Evolutionary conservation across 2,797 vertebrate species (phyloP), one percentile per base, ranked within the genome.

Genomic region (Aeoliscus strigatus): DNA sequence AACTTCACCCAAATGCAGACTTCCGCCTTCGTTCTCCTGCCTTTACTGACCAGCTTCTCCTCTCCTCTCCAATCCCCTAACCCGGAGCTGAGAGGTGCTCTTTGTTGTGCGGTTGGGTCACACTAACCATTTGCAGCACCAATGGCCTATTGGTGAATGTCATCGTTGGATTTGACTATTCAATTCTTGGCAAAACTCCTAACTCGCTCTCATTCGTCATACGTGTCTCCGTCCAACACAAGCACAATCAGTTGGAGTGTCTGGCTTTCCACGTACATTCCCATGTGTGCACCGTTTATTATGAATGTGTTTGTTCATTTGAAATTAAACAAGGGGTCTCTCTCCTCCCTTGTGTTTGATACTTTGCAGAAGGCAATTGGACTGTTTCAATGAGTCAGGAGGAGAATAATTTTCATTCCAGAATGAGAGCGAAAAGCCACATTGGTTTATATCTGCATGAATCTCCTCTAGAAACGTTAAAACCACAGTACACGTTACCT

Each of bases 201-300:
- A 18, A 53, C 51, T 55, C 26, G 47, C 52, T 30, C 61, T 50
- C 67, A 64, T 77, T 79, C 60, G 73, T 68, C 62, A 71, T 40
- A 44, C 33, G 31, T 26, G 18, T 41, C 49, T 5, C 43, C 40
- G 37, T 80, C 81, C 81, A 85, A 82, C 56, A 75, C 38, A 78
- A 80, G 63, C 73, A 62, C 31, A 45, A 52, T 38, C 40, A 61
- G 70, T 6, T 21, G 3, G 3, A 21, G 55, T 68, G 53, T 77
- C 61, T 79, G 46, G 26, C 60, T 85, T 82, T 77, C 75, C 55
- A 55, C 32, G 43, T 49, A 44, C 44, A 29, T 64, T 77, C 66
- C 49, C 70, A 46, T 32, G 49, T 42, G 53, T 40, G 12, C 44
- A 47, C 51, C 56, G 57, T 45, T 73, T 59, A 55, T 71, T 61